Percentiles rank a stretch among this genome's conserved stretches.
phyloP scores from a whole-genome alignment of 1,140 invertebrate genomes.

The Cecropterus lyciades region DNA sequence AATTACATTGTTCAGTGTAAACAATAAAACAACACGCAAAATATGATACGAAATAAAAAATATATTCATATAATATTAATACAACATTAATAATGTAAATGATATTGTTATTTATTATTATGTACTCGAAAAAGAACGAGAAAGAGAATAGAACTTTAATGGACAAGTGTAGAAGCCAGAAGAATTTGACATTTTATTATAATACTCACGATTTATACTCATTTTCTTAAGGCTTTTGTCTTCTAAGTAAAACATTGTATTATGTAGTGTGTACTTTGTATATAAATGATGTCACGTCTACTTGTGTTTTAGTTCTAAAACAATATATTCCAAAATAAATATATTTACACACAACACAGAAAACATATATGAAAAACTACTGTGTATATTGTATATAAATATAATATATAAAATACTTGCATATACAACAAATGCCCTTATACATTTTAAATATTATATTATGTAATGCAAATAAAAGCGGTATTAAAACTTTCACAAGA shows the following conservation, averaged over 20 bases:
- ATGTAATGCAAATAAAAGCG: too few relatives aligned
- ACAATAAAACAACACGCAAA: too few relatives aligned
- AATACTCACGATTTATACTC: constrained; percentile 20
- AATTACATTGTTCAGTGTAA: too few relatives aligned
- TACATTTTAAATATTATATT: too few relatives aligned
- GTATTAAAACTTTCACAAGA: too few relatives aligned
- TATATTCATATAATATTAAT: too few relatives aligned
- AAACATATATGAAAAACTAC: too few relatives aligned
- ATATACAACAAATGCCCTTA: too few relatives aligned
- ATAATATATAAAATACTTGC: not conserved
- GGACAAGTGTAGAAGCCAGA: not conserved
- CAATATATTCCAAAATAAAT: constrained; percentile 16
- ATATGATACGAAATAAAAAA: too few relatives aligned
- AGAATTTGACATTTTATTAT: not conserved
- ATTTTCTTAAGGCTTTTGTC: constrained; percentile 29
- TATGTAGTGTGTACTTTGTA: constrained; percentile 3
- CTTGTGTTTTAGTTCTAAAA: constrained; percentile 21
- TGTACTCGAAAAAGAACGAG: too few relatives aligned
- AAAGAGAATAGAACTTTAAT: not conserved
- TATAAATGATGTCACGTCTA: constrained; percentile 14
- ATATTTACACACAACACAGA: not conserved
- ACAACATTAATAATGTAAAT: too few relatives aligned
- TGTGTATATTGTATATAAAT: not conserved
- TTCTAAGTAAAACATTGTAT: constrained; percentile 26
- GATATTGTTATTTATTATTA: too few relatives aligned